Base-by-base conservation (phyloP, 2,113 vertebrate species). In the Grammomys surdaster region DNA sequence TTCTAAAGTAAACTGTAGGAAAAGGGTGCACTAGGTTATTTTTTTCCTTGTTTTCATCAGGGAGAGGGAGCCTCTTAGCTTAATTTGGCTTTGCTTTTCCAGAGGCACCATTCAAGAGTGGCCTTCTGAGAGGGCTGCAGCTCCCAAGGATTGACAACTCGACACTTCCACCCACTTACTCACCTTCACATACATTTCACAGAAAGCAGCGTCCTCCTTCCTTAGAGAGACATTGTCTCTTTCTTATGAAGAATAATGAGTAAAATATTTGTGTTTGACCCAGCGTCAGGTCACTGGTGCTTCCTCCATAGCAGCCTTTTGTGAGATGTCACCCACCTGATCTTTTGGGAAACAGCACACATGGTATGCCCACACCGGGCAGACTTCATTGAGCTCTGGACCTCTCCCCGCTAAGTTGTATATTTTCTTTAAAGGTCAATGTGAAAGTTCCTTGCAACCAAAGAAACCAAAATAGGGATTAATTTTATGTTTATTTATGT, bases 121-220 rank as follows among this genome's bases (percentile, higher is more conserved):
- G 13, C 22, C 36, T 78, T 0, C 16, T 63, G 3, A 13, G 26
- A 75, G 11, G 36, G 0, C 43, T 84, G 14, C 58, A 33, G 13
- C 7, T 4, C 0, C 33, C 5, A 6, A 22, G 46, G 14, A 75
- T 8, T 2, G 3, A 24, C 54, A 16, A 12, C 11, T 33, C 48
- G 17, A 20, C 3, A 6, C 60, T 80, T 91, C 19, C 33, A 11
- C 8, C 31, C 12, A 33, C 8, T 65, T 51, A 48, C 28, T 69
- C 43, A 14, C 60, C 48, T 46, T 75, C 63, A 19, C 36, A 54
- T 16, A 8, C 26, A 51, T 54, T 16, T 43, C 24, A 43, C 20
- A 1, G 14, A 54, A 77, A 85, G 48, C 6, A 24, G 19, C 40
- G 2, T 56, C 8, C 2, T 56, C 12, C 4, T 60, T 7, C 20